Evolutionary conservation across 53 echinoderm and acorn worm species (phyloP).

Genomic region (Echinarachnius parma): DNA sequence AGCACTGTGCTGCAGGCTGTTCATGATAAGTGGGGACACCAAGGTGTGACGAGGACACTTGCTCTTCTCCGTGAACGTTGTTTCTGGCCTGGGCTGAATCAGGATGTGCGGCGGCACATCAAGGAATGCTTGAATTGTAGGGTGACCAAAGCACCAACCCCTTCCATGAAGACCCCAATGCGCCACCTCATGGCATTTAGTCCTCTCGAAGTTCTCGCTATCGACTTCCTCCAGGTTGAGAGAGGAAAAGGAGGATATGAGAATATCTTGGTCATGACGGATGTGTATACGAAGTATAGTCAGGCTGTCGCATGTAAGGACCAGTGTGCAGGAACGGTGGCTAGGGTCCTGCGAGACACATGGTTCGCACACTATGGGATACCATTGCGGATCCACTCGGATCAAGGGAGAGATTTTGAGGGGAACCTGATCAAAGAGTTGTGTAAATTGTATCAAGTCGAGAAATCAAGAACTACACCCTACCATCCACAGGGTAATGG

Average conservation of each 20-base stretch:
- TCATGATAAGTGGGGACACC: conserved; percentile 27
- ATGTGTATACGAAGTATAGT: conserved; percentile 53
- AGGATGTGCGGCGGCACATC: conserved; percentile 23
- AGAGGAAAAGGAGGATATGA: conserved; percentile 23
- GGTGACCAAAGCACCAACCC: conserved; percentile 28
- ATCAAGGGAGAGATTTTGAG: conserved; percentile 55
- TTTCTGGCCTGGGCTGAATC: conserved; percentile 29
- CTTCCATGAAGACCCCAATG: conserved; percentile 25
- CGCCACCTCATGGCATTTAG: conserved; percentile 41
- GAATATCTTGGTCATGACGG: conserved; percentile 50
- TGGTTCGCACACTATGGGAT: conserved; percentile 49
- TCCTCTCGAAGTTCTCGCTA: conserved; percentile 34
- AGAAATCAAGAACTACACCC: conserved; percentile 38
- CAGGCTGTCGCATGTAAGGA: conserved; percentile 59
- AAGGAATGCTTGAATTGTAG: conserved; percentile 44
- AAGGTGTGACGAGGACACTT: conserved; percentile 27
- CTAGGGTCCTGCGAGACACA: conserved; percentile 34
- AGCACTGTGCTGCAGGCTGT: neutral
- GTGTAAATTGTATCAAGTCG: conserved; percentile 29
- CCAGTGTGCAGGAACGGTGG: conserved; percentile 49
- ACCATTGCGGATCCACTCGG: conserved; percentile 47
- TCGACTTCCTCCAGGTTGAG: conserved; percentile 49
- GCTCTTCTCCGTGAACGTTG: neutral
- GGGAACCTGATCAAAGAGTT: conserved; percentile 41
- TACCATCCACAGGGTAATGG: conserved; percentile 57